Conservation (phyloP, 1,140 invertebrate genomes). For the Schlechtendalia chinensis region DNA sequence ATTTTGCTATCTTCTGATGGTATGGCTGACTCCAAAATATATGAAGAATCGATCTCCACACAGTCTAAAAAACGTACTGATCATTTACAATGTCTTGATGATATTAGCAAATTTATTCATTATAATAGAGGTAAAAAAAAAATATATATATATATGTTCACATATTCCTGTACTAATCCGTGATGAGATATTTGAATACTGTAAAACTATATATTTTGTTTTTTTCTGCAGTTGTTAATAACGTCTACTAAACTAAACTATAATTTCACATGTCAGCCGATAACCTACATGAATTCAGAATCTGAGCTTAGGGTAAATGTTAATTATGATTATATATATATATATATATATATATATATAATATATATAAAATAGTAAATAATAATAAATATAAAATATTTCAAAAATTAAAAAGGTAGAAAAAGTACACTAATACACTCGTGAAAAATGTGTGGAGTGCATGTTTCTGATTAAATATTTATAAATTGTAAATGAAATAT, state of each 20-base stretch:
- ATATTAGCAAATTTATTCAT: constrained; percentile 83
- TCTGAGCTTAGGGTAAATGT: constrained; percentile 76
- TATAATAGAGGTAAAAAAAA: constrained; percentile 65
- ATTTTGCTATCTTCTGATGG: constrained; percentile 74
- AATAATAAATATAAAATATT: no score
- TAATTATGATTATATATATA: neutral
- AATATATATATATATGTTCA: neutral
- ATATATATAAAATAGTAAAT: no score
- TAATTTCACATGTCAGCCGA: constrained; percentile 86
- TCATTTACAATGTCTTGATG: constrained; percentile 85
- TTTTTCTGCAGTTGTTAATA: constrained; percentile 65
- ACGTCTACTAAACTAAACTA: constrained; percentile 76
- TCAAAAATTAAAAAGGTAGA: no score
- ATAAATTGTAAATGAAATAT: no score
- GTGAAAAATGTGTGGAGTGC: no score
- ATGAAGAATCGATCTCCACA: constrained; percentile 81
- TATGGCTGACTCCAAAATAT: constrained; percentile 75
- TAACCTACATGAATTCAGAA: constrained; percentile 75
- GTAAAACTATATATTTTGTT: neutral
- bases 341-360: no score
- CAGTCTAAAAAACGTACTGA: constrained; percentile 72
- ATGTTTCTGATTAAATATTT: no score
- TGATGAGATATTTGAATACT: no score
- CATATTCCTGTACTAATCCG: neutral
- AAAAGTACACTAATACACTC: no score